These are phyloP conservation scores for Agraylea sexmaculata DNA, from an alignment of 1,140 invertebrate species.

Conservation along the genomic window DNA sequence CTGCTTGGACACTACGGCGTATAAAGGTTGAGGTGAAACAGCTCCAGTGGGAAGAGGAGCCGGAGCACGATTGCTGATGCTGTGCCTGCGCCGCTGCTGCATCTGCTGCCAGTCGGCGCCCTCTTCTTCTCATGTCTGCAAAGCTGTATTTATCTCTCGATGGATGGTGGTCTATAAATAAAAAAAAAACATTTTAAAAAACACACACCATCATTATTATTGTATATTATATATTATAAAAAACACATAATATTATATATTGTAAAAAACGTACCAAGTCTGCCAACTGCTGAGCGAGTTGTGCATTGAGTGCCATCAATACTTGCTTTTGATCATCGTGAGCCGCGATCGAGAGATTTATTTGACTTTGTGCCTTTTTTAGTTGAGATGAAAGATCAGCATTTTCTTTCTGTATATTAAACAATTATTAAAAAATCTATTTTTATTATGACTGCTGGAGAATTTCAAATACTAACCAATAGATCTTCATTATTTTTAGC, in stretches of 20 bases:
- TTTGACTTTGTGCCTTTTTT: constrained; percentile 66
- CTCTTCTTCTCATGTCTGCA: constrained; percentile 56
- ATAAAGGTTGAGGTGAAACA: constrained; percentile 8
- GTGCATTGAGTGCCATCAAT: constrained; percentile 70
- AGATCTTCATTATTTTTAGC: constrained; percentile 71
- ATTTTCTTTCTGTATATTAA: constrained; percentile 26
- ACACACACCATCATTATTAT: neutral
- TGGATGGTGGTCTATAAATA: constrained; percentile 52
- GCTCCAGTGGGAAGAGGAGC: too few species aligned
- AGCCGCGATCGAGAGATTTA: constrained; percentile 66
- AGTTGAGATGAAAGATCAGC: constrained; percentile 57
- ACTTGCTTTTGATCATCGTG: constrained; percentile 78
- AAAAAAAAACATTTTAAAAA: constrained; percentile 6
- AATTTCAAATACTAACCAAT: constrained; percentile 39
- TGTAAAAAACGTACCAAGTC: constrained; percentile 54
- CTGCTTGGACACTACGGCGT: constrained; percentile 1
- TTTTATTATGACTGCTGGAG: too few species aligned
- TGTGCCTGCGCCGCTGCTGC: constrained; percentile 13
- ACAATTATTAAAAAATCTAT: too few species aligned
- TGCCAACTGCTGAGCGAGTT: constrained; percentile 72
- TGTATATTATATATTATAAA: neutral
- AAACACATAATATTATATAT: neutral
- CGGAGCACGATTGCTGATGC: constrained; percentile 6
- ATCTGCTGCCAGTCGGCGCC: constrained; percentile 12
- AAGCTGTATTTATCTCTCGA: constrained; percentile 66